A percentile compares a stretch with the other conserved stretches of the same genome.
Evolutionary conservation across 2,888 invertebrate genomes (phyloP).

Genomic region (Agrochola litura): DNA sequence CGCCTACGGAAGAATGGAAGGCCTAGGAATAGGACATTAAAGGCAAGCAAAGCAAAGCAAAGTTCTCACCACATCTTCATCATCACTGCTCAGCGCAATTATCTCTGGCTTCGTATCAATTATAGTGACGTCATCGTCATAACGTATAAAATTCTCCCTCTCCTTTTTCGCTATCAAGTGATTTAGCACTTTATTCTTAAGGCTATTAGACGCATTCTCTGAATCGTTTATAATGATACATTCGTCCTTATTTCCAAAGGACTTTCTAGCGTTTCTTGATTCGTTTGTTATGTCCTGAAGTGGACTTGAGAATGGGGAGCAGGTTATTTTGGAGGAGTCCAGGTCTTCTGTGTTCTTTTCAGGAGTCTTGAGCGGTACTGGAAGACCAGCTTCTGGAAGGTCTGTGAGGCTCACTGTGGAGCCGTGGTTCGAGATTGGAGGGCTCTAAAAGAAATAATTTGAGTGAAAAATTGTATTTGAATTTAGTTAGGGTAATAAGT

Average conservation of each 20-base stretch:
- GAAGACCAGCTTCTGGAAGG: constrained; percentile 53
- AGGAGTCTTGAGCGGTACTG: constrained; percentile 31
- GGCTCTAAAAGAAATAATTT: constrained; percentile 67
- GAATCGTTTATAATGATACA: constrained; percentile 62
- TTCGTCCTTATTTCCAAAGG: constrained; percentile 54
- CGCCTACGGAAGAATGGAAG: too few species aligned
- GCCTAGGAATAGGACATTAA: too few species aligned
- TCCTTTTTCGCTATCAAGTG: constrained; percentile 65
- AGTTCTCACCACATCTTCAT: constrained; percentile 80
- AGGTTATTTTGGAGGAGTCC: constrained; percentile 75
- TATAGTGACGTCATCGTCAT: constrained; percentile 84
- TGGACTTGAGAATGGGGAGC: constrained; percentile 83
- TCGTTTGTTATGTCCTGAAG: constrained; percentile 76
- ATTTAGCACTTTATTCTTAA: constrained; percentile 68
- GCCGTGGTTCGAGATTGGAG: constrained; percentile 65
- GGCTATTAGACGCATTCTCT: constrained; percentile 50
- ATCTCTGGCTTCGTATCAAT: constrained; percentile 82
- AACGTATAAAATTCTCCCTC: constrained; percentile 68
- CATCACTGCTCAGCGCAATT: constrained; percentile 87
- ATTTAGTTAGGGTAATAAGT: too few species aligned
- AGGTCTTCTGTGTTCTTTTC: constrained; percentile 58
- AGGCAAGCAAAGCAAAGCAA: background rate
- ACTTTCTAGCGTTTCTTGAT: constrained; percentile 38
- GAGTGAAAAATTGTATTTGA: too few species aligned
- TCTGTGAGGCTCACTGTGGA: constrained; percentile 69